Percentiles rank a stretch among this genome's conserved stretches.
Conservation (phyloP, 1,140 invertebrate genomes). For the Sipha flava region DNA sequence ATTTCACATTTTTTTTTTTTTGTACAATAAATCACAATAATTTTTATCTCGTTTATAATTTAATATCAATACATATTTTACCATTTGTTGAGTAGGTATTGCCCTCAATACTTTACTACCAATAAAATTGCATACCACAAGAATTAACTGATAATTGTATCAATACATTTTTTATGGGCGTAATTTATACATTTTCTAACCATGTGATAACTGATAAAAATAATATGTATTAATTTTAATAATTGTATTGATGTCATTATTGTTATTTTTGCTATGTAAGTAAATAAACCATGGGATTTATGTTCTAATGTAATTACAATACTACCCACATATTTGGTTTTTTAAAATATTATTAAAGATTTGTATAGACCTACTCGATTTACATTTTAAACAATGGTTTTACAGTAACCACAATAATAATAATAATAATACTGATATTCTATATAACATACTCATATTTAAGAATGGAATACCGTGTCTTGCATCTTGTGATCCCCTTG, state of each 20-base stretch:
- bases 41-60: too few species aligned
- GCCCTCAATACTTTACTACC: not conserved
- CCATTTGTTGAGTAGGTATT: too few species aligned
- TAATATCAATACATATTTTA: too few species aligned
- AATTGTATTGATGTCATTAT: not conserved
- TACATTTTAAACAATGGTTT: constrained; percentile 9
- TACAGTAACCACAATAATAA: not conserved
- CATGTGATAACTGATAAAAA: too few species aligned
- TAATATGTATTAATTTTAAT: not conserved
- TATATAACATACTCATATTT: not conserved
- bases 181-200: too few species aligned
- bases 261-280: not conserved
- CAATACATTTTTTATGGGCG: not conserved
- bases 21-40: too few species aligned
- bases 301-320: not conserved
- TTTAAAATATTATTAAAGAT: not conserved
- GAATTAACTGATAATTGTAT: not conserved
- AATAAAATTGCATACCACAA: not conserved
- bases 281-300: not conserved
- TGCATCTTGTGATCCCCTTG: not conserved
- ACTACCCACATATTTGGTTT: not conserved
- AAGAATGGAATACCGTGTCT: not conserved
- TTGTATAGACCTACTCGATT: constrained; percentile 9
- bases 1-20: too few species aligned
- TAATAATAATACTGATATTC: too few species aligned